Percentiles rank a stretch among this genome's conserved stretches.
Evolutionary conservation across 2,113 vertebrate species (phyloP).

Genomic region (Danionella cerebrum): DNA sequence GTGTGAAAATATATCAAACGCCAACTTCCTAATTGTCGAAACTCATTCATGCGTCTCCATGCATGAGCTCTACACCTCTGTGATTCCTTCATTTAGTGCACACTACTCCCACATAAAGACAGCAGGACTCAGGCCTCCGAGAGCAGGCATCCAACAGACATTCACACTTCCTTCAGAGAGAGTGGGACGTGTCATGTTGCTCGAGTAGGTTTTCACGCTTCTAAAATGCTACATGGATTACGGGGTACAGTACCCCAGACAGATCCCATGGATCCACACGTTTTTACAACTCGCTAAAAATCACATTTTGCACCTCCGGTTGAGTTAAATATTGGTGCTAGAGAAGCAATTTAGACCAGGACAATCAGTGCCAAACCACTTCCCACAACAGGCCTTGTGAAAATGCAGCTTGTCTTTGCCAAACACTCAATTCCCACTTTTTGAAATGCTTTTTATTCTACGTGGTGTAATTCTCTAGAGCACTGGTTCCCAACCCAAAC

Average conservation of each 20-base stretch:
- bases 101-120: conserved; percentile 12
- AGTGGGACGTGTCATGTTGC: conserved; percentile 23
- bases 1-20: too few relatives aligned
- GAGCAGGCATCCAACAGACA: conserved; percentile 1
- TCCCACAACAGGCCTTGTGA: not conserved
- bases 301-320: conserved; percentile 22
- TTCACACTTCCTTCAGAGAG: conserved; percentile 2
- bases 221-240: conserved; percentile 10
- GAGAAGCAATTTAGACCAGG: not conserved
- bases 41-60: conserved; percentile 10
- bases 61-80: not conserved
- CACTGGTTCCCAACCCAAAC: too few relatives aligned
- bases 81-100: conserved; percentile 5
- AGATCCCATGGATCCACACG: not conserved
- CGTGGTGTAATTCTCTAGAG: not conserved
- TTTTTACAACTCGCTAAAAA: conserved; percentile 7
- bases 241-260: not conserved
- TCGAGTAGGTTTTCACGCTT: conserved; percentile 29
- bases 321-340: conserved; percentile 16
- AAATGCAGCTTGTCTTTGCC: conserved; percentile 9
- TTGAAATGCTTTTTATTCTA: not conserved
- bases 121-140: not conserved
- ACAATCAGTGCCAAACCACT: not conserved
- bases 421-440: conserved; percentile 6
- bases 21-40: conserved; percentile 17